Percentiles rank a stretch among this genome's conserved stretches.
Evolutionary conservation across 2,797 vertebrate genomes (phyloP).

Genomic region (Erpetoichthys calabaricus): DNA sequence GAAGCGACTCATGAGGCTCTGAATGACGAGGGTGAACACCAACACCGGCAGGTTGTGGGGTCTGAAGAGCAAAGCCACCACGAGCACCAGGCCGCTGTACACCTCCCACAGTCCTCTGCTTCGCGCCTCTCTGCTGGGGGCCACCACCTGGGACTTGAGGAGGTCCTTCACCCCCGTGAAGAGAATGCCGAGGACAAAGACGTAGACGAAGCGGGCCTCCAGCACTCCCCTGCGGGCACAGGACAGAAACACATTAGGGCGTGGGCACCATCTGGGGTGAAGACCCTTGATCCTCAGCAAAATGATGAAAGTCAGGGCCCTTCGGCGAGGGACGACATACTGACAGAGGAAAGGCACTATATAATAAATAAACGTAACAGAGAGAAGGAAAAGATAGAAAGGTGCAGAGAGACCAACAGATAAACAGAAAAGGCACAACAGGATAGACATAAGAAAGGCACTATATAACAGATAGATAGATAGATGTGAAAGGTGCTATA

Average conservation of each 20-base stretch:
- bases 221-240: conserved; percentile 65
- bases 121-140: conserved; percentile 44
- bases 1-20: conserved; percentile 65
- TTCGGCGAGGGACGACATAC: no score
- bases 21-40: conserved; percentile 68
- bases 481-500: no score
- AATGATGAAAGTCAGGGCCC: no score
- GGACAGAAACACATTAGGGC: conserved; percentile 11
- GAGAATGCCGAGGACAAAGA: conserved; percentile 85
- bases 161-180: conserved; percentile 81
- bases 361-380: no score
- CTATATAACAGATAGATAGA: no score
- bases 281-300: no score
- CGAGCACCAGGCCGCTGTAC: conserved; percentile 70
- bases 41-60: conserved; percentile 84
- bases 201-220: conserved; percentile 85
- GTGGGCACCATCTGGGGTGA: no score
- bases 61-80: conserved; percentile 70
- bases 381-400: no score
- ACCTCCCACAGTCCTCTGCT: conserved; percentile 78
- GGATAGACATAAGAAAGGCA: no score
- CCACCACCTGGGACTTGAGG: conserved; percentile 67
- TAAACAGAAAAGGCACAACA: no score
- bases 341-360: no score
- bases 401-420: no score